Base-by-base conservation (phyloP, 1,140 invertebrate species). In the fruit fly (Drosophila melanogaster) region DNA sequence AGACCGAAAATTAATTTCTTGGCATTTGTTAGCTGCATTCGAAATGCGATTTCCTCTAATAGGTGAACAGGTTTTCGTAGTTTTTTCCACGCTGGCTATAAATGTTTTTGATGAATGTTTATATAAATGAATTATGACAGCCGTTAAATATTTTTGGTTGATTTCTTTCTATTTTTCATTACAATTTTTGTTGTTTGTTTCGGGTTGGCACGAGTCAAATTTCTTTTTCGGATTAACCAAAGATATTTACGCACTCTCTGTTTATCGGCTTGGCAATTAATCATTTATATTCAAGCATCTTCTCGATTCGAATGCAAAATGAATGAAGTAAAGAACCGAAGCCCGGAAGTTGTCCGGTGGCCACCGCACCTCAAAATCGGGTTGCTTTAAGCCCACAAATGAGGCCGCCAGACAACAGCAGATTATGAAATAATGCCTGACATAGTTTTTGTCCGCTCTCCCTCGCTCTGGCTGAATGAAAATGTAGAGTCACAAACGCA, bases 401-500 rank as follows among this genome's bases (percentile, higher is more conserved):
- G 81, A 64, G 66, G 67, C 62, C 58, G 62, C 55, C 80, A 80
- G 76, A 69, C 66, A 83, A 75, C 76, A 76, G 35, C 49, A 73
- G 78, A 87, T 87, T 87, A 81, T 78, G 73, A 80, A 89, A 87
- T 80, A 84, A 89, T 75, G 80, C 69, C 84, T 89, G 84, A 89
- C 85, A 89, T 80, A 90, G 84, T 87, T 87, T 89, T 73, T 26
- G 35, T 43, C 40, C 56, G 19, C 50, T 41, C 51, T 49, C 57
- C 41, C 49, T 17, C 22, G 53, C 51, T 30, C 51, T 55, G 46
- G 4, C 46, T 58, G 80, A 51, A 61, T 70, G 83, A 86, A 81
- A 79, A 17, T 89, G 85, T 90, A 75, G 75, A 90, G 89, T 90
- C 89, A 90, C 81, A 90, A 81, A 71, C 79, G 89, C 78, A 90